A percentile compares a stretch with the other conserved stretches of the same genome.
These are phyloP conservation scores for Intellagama lesueurii DNA, from an alignment of 2,797 vertebrate genomes.

Conservation along the genomic window DNA sequence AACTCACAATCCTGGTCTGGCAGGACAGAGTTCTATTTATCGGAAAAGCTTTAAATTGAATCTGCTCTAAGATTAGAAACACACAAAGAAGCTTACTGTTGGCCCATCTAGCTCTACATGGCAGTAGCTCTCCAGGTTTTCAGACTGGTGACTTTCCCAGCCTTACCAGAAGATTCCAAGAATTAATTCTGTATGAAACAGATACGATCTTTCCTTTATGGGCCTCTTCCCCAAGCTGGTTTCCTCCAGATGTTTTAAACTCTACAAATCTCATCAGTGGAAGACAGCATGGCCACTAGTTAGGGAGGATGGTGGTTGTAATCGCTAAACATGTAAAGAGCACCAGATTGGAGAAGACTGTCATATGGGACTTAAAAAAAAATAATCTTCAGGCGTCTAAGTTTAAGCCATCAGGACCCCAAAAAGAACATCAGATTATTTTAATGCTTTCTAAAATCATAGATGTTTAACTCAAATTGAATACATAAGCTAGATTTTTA, in stretches of 20 bases:
- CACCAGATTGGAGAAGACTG: neutral
- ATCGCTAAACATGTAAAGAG: neutral
- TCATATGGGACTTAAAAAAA: neutral
- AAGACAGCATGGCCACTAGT: neutral
- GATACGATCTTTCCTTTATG: neutral
- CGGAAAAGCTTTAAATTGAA: neutral
- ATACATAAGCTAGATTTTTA: constrained; percentile 56
- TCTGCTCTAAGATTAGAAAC: neutral
- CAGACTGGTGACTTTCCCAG: too few species aligned
- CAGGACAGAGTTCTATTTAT: neutral
- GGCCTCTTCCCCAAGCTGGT: neutral
- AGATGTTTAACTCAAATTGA: constrained; percentile 46
- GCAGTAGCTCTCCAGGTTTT: neutral
- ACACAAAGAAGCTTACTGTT: neutral
- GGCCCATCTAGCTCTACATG: neutral
- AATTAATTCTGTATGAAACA: neutral
- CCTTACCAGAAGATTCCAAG: too few species aligned
- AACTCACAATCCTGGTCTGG: neutral
- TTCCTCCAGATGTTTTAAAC: too few species aligned
- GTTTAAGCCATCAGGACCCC: neutral
- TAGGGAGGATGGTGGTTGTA: neutral
- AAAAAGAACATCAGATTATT: constrained; percentile 51
- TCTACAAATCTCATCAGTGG: too few species aligned
- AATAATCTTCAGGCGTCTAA: neutral
- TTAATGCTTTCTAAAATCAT: constrained; percentile 57